Evolutionary conservation across 2,797 vertebrate species (phyloP).

Genomic region (Scyliorhinus canicula): DNA sequence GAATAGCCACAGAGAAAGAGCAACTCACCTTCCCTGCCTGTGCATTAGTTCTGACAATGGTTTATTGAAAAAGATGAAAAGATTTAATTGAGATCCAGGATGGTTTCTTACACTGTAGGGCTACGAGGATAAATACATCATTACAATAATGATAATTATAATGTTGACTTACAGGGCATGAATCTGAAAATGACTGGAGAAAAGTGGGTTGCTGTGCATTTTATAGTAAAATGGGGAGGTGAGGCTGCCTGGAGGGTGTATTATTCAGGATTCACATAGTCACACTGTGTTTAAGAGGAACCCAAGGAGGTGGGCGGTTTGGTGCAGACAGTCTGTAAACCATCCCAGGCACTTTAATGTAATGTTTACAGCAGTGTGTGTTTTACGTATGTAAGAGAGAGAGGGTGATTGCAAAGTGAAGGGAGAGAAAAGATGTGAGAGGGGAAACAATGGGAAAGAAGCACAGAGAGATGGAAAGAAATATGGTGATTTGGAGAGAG

Average conservation of each 20-base stretch:
- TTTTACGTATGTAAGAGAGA: neutral
- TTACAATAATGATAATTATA: neutral
- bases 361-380: neutral
- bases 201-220: slow-evolving; percentile 1
- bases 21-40: neutral
- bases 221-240: slow-evolving; percentile 25
- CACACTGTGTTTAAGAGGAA: neutral
- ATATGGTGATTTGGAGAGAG: neutral
- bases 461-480: neutral
- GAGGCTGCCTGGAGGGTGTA: slow-evolving; percentile 1
- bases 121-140: neutral
- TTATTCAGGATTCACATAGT: neutral
- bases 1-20: neutral
- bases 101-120: neutral
- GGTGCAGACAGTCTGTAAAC: neutral
- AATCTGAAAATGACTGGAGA: neutral
- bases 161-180: neutral
- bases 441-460: neutral
- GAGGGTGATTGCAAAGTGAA: neutral
- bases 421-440: neutral
- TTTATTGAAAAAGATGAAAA: neutral
- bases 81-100: neutral
- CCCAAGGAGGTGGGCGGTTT: neutral
- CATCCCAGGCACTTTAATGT: neutral
- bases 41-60: neutral